Conservation (phyloP, 1,140 invertebrate genomes). For the Maniola jurtina region DNA sequence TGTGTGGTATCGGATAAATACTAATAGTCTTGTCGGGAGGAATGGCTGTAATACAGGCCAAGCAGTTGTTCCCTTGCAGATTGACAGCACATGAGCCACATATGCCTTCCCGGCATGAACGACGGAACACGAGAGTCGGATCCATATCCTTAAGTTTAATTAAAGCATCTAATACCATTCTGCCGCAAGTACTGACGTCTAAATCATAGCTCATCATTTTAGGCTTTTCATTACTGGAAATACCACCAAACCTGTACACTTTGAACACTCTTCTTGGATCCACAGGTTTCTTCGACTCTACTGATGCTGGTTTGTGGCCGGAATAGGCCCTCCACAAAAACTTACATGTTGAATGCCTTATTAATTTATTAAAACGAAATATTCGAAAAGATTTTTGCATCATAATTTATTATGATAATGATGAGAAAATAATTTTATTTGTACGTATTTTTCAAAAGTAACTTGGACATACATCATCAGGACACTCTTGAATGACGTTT, state of each 20-base stretch:
- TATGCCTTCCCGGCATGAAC: slow-evolving; percentile 93
- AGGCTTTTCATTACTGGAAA: slow-evolving; percentile 81
- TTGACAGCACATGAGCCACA: slow-evolving; percentile 96
- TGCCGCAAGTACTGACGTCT: slow-evolving; percentile 86
- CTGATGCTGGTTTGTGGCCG: slow-evolving; percentile 17
- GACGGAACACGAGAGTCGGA: slow-evolving; percentile 89
- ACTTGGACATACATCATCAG: too few species aligned
- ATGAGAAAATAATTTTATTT: not conserved
- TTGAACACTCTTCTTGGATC: slow-evolving; percentile 55
- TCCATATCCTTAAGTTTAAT: slow-evolving; percentile 94
- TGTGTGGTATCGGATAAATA: slow-evolving; percentile 94
- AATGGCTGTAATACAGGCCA: slow-evolving; percentile 87
- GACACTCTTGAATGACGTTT: too few species aligned
- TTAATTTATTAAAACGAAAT: not conserved
- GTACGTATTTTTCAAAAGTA: too few species aligned
- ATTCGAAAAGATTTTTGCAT: not conserved
- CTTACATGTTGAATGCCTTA: not conserved
- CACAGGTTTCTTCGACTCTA: slow-evolving; percentile 80
- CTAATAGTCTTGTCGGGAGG: slow-evolving; percentile 80
- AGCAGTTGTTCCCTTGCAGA: slow-evolving; percentile 90
- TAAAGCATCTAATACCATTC: slow-evolving; percentile 93
- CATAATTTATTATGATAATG: not conserved
- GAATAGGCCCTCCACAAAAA: slow-evolving; percentile 11
- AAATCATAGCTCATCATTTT: slow-evolving; percentile 87
- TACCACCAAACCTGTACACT: slow-evolving; percentile 61